These are phyloP conservation scores for Didymodactylos carnosus DNA, from an alignment of 2,888 invertebrate species.

Conservation along the genomic window DNA sequence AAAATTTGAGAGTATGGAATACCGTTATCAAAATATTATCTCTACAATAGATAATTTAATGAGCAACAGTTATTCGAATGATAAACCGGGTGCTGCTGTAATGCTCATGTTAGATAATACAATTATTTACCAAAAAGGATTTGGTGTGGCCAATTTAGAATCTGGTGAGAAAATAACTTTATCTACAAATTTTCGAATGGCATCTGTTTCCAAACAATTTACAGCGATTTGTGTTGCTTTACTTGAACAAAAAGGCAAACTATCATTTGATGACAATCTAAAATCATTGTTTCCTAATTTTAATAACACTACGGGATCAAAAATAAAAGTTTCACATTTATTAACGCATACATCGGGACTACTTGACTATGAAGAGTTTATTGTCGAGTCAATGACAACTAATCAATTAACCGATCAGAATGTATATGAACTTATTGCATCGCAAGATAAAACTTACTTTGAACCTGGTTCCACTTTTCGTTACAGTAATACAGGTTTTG, in stretches of 20 bases:
- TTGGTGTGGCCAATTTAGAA: not conserved
- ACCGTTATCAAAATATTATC: too few relatives aligned
- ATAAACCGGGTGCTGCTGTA: not conserved
- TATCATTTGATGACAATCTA: not conserved
- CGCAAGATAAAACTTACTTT: not conserved
- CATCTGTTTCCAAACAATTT: not conserved
- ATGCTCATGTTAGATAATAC: not conserved
- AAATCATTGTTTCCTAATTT: not conserved
- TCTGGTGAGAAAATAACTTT: not conserved
- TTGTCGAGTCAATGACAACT: too few relatives aligned
- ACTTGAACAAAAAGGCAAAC: not conserved
- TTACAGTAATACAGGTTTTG: not conserved
- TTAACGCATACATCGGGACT: not conserved
- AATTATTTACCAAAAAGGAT: not conserved
- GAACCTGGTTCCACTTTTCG: not conserved
- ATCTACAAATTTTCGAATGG: not conserved
- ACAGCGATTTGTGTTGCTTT: not conserved
- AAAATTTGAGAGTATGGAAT: too few relatives aligned
- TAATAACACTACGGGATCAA: too few relatives aligned
- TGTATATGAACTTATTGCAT: not conserved
- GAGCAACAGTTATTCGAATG: too few relatives aligned
- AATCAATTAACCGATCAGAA: not conserved
- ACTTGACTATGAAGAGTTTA: not conserved
- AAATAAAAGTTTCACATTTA: not conserved
- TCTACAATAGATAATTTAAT: too few relatives aligned